Percentiles rank a stretch among this genome's conserved stretches.
These are phyloP conservation scores for Nezara viridula DNA, from an alignment of 2,888 invertebrate genomes.

Conservation along the genomic window DNA sequence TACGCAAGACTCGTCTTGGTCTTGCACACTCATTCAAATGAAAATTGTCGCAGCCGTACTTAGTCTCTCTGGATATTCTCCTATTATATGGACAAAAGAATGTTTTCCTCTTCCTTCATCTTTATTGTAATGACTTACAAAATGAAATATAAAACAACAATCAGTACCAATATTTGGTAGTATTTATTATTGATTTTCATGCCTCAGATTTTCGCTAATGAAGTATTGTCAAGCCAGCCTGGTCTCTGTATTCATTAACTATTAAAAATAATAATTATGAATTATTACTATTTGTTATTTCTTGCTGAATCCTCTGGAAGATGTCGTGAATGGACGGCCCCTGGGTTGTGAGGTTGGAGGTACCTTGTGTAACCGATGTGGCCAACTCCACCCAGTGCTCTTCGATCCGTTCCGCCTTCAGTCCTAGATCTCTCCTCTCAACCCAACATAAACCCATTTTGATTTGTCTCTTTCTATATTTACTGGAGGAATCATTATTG, in stretches of 20 bases:
- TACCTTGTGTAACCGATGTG: constrained; percentile 35
- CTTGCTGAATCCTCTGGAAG: too few species aligned
- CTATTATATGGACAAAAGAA: too few species aligned
- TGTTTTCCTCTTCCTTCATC: too few species aligned
- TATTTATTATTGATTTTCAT: neutral
- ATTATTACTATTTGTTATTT: neutral
- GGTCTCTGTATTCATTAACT: neutral
- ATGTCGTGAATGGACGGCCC: neutral
- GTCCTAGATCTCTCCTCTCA: constrained; percentile 18
- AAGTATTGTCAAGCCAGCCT: neutral
- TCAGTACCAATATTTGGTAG: too few species aligned
- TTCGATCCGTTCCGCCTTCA: constrained; percentile 19
- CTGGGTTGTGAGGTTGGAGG: neutral
- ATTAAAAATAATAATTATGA: neutral
- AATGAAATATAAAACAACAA: too few species aligned
- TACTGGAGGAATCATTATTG: neutral
- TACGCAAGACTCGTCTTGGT: too few species aligned
- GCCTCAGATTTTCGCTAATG: neutral
- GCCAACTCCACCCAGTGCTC: constrained; percentile 12
- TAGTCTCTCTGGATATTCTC: too few species aligned
- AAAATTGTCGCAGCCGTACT: too few species aligned
- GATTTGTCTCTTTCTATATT: neutral
- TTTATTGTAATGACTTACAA: too few species aligned
- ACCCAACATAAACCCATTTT: constrained; percentile 22
- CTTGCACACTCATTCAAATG: too few species aligned